phyloP scores from a whole-genome alignment of 2,888 invertebrate genomes.

The Choristoneura rosaceana region DNA sequence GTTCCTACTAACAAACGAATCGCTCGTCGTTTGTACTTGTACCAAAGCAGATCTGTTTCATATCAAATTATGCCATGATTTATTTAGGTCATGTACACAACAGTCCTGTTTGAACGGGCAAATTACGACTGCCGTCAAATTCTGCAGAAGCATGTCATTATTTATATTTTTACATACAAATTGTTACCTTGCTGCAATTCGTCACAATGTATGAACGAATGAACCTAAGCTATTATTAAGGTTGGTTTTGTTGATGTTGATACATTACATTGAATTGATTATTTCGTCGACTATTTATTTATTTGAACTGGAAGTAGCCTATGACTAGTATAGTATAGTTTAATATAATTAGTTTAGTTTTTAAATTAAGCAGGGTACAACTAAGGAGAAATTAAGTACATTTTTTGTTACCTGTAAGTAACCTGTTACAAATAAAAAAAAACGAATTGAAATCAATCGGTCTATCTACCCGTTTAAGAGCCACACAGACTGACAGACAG shows the following conservation, averaged over 20 bases:
- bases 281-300: no score
- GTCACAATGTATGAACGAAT: neutral
- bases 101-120: constrained; percentile 43
- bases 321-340: no score
- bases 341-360: no score
- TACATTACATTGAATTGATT: neutral
- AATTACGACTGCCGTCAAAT: constrained; percentile 53
- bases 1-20: neutral
- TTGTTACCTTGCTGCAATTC: constrained; percentile 32
- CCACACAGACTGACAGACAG: no score
- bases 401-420: no score
- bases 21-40: constrained; percentile 3
- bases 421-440: no score
- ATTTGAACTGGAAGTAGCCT: no score
- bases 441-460: no score
- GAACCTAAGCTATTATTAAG: constrained; percentile 14
- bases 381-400: no score
- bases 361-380: no score
- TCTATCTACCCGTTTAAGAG: no score
- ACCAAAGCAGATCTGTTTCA: constrained; percentile 19
- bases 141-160: constrained; percentile 40
- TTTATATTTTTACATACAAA: constrained; percentile 51
- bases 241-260: neutral
- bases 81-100: constrained; percentile 33
- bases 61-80: constrained; percentile 37